These are phyloP conservation scores for Pristionchus japonicus DNA, from an alignment of 2,888 invertebrate genomes.

Conservation along the genomic window DNA sequence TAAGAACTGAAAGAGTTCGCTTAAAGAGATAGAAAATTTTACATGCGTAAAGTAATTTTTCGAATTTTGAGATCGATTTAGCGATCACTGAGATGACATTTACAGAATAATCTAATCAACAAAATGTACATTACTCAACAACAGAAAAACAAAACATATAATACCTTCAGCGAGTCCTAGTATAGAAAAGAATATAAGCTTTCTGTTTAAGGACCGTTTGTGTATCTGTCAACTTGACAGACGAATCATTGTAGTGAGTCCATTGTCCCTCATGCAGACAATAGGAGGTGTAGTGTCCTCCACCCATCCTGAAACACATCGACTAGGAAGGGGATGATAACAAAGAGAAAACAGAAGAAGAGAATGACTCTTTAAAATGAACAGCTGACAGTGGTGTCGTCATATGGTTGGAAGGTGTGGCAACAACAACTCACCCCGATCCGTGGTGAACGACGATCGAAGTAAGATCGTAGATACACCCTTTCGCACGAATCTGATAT, in stretches of 20 bases:
- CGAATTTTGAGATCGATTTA: background rate
- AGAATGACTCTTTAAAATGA: background rate
- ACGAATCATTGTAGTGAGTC: slow-evolving; percentile 90
- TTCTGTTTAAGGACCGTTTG: slow-evolving; percentile 85
- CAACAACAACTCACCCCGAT: slow-evolving; percentile 81
- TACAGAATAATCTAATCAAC: background rate
- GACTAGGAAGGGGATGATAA: background rate
- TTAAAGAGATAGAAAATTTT: background rate
- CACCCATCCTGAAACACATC: slow-evolving; percentile 82
- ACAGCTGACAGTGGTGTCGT: background rate
- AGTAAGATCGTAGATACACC: slow-evolving; percentile 80
- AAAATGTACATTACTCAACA: background rate
- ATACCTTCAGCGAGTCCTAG: background rate
- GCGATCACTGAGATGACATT: background rate
- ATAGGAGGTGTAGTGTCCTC: slow-evolving; percentile 89
- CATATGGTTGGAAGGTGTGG: background rate
- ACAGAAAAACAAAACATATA: background rate
- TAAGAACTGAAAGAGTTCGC: background rate
- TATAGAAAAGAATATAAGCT: slow-evolving; percentile 88
- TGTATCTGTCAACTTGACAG: slow-evolving; percentile 83
- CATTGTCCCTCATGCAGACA: slow-evolving; percentile 85
- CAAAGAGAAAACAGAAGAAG: background rate
- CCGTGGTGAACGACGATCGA: slow-evolving; percentile 88
- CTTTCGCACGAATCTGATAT: background rate
- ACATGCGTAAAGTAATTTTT: background rate